A percentile compares a stretch with the other conserved stretches of the same genome.
Conservation (phyloP, 2,797 vertebrate species). For the Ciconia nigra region DNA sequence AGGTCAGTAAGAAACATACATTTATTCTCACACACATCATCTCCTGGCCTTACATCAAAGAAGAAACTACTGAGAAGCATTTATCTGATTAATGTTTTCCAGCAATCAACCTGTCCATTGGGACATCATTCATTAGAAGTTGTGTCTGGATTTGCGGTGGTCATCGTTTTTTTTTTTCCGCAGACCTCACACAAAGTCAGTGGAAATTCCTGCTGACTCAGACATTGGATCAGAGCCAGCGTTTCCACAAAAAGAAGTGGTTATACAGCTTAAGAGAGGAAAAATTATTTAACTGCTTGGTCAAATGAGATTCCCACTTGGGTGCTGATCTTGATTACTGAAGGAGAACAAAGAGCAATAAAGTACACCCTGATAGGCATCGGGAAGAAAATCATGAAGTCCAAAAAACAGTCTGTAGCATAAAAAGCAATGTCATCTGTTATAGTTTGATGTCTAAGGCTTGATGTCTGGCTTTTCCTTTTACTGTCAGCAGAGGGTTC, state of each 20-base stretch:
- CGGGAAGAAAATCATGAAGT: background rate
- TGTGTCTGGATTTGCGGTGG: background rate
- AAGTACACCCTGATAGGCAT: background rate
- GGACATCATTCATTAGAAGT: background rate
- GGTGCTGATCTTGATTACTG: background rate
- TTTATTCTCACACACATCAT: background rate
- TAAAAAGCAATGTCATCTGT: background rate
- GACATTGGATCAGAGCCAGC: background rate
- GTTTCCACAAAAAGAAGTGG: background rate
- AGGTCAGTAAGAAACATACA: background rate
- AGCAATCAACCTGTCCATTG: slow-evolving; percentile 16
- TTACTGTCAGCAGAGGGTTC: slow-evolving; percentile 1
- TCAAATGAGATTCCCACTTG: background rate
- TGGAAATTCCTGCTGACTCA: slow-evolving; percentile 23
- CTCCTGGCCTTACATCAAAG: background rate
- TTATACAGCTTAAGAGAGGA: background rate
- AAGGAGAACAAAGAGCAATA: background rate
- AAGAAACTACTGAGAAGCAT: background rate
- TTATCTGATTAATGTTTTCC: slow-evolving; percentile 23
- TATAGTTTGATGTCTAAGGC: background rate
- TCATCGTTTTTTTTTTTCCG: background rate
- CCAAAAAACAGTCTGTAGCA: background rate
- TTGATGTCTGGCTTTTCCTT: background rate
- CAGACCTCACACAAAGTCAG: slow-evolving; percentile 13
- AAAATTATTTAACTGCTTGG: background rate